phyloP scores from a whole-genome alignment of 2,113 vertebrate genomes.

The Pelmatolapia mariae region DNA sequence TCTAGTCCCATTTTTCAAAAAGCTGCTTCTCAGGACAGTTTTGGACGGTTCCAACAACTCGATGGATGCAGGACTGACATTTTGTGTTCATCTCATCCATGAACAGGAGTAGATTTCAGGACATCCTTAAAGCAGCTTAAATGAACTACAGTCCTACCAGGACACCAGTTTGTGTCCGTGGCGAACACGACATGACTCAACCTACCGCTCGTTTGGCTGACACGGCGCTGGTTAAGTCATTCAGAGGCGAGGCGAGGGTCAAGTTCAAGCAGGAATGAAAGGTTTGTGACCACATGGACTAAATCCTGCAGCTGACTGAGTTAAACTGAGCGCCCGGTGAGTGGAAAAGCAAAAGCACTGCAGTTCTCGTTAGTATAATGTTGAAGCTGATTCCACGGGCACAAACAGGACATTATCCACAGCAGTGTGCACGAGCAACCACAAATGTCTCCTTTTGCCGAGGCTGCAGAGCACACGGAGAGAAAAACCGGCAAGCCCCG shows the following conservation, averaged over 20 bases:
- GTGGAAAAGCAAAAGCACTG: background rate
- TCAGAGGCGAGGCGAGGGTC: background rate
- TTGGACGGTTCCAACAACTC: background rate
- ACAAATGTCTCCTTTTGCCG: background rate
- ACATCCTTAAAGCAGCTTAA: background rate
- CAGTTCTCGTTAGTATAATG: background rate
- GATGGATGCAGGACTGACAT: background rate
- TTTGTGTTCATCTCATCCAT: background rate
- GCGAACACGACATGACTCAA: background rate
- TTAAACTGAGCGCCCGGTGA: background rate
- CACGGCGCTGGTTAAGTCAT: background rate
- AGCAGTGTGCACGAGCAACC: slow-evolving; percentile 18
- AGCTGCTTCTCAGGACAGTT: background rate
- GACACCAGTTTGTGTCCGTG: background rate
- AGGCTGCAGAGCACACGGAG: background rate
- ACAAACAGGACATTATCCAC: slow-evolving; percentile 1
- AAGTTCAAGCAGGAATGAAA: background rate
- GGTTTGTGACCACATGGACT: background rate
- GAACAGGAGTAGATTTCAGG: background rate
- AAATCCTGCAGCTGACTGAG: background rate
- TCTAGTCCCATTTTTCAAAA: background rate
- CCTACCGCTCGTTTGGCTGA: background rate
- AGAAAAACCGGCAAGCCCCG: background rate
- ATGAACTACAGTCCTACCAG: background rate
- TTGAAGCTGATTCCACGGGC: slow-evolving; percentile 1